A percentile compares a stretch with the other conserved stretches of the same genome.
phyloP scores from a whole-genome alignment of 2,888 invertebrate species.

The Didymodactylos carnosus region DNA sequence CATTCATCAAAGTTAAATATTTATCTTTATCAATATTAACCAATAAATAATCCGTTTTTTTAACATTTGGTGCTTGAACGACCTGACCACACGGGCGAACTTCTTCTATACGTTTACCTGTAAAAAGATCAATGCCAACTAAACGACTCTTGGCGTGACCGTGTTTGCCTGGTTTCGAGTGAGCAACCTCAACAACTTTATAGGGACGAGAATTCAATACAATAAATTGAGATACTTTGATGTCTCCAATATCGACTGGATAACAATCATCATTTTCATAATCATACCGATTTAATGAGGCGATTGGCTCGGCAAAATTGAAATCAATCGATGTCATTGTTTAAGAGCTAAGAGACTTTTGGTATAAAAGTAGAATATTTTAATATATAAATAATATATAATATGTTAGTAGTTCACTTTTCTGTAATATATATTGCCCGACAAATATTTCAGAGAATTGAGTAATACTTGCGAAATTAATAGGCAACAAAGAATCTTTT shows the following conservation, averaged over 20 bases:
- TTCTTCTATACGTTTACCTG: neutral
- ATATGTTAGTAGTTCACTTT: no score
- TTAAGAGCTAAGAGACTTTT: no score
- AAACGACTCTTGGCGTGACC: neutral
- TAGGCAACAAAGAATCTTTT: no score
- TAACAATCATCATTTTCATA: neutral
- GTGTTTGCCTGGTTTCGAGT: neutral
- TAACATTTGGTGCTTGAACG: neutral
- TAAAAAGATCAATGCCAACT: neutral
- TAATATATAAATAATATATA: no score
- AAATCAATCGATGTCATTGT: neutral
- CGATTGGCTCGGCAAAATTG: neutral
- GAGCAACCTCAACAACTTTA: neutral
- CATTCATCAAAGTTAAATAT: neutral
- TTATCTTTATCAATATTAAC: neutral
- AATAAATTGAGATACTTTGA: neutral
- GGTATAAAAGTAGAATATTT: no score
- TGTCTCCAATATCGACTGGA: neutral
- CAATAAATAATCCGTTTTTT: neutral
- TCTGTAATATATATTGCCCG: no score
- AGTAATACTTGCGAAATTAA: no score
- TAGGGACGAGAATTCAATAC: neutral
- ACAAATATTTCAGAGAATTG: no score
- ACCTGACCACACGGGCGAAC: neutral
- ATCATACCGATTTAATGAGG: neutral